Base-by-base conservation (phyloP, 2,113 vertebrate genomes). In the Odocoileus hemionus region DNA sequence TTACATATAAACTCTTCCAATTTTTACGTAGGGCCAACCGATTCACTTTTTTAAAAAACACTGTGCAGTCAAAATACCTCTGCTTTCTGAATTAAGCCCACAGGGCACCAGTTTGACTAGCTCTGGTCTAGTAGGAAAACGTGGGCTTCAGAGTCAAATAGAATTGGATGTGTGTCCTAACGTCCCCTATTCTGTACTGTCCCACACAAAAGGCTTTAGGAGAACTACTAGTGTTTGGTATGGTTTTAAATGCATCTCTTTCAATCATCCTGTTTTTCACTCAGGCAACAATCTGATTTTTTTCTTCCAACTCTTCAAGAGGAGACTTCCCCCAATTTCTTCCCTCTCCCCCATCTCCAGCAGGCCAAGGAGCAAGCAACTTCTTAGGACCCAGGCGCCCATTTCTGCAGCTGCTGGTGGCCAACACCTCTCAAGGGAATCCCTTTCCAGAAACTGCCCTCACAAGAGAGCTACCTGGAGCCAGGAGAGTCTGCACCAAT, bases 31-130 rank as follows among this genome's bases (percentile, higher is more conserved):
- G 54, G 47, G 19, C 80, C 88, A 94, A 60, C 58, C 91, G 94
- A 89, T 93, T 94, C 54, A 92, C 84, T 88, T 96, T 90, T 85
- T 85, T 21, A 1, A 87, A 87, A 92, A 95, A 83, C 43, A 23
- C 55, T 84, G 14, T 79, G 7, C 70, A 85, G 82, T 67, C 92
- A 96, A 95, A 97, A 93, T 79, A 88, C 2, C 1, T 83, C 64
- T 95, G 78, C 64, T 85, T 30, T 94, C 87, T 96, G 92, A 95
- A 86, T 82, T 58, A 90, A 86, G 61, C 70, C 23, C 47, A 21
- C 52, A 4, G 43, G 94, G 61, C 23, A 92, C 84, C 19, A 60
- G 39, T 47, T 89, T 80, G 92, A 78, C 87, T 91, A 58, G 57
- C 64, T 82, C 61, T 92, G 33, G 78, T 78, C 67, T 50, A 64